Evolutionary conservation across 2,113 vertebrate genomes (phyloP).

Genomic region (Cisticola juncidis): DNA sequence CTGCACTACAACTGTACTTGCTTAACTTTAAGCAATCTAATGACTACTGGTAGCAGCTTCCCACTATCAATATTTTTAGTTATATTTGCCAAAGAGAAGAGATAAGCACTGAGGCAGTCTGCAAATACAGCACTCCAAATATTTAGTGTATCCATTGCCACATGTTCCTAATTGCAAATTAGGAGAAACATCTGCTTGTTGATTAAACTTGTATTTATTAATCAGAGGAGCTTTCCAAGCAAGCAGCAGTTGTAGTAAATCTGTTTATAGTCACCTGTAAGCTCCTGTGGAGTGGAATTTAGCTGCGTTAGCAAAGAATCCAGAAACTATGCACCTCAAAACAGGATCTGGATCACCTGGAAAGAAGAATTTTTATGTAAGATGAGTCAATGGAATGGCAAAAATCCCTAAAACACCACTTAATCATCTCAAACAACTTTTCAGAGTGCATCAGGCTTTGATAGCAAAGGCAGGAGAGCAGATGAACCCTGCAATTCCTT

Average conservation of each 20-base stretch:
- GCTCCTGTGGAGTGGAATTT: conserved; percentile 94
- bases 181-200: background rate
- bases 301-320: conserved; percentile 96
- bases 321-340: conserved; percentile 91
- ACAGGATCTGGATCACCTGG: conserved; percentile 96
- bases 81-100: background rate
- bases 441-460: background rate
- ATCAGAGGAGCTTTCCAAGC: background rate
- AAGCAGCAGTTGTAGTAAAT: background rate
- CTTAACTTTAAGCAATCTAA: background rate
- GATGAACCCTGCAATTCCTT: background rate
- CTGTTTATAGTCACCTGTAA: conserved; percentile 81
- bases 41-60: background rate
- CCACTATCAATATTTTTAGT: background rate
- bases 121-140: background rate
- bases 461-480: background rate
- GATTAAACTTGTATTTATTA: background rate
- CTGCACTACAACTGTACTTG: background rate
- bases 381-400: background rate
- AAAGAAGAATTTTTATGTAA: background rate
- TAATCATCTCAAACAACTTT: background rate
- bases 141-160: background rate
- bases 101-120: background rate
- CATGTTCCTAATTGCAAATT: background rate
- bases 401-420: background rate